Base-by-base conservation (phyloP, 2,888 invertebrate species). In the Drosophila mimica region DNA sequence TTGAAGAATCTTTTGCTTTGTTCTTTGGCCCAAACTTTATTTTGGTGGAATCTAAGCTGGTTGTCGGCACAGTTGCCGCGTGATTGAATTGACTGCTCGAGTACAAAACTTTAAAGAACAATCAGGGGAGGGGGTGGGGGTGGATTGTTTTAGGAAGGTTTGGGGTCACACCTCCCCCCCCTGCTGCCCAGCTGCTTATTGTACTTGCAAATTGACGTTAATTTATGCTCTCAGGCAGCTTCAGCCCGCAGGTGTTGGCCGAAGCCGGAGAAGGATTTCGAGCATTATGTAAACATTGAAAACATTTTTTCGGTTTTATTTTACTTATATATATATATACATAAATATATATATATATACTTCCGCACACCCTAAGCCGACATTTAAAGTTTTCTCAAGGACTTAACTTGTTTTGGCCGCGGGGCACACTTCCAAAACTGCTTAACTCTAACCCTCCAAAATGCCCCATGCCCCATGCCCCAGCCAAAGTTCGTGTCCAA, bases 51-150 rank as follows among this genome's bases (percentile, higher is more conserved):
- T 61, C 36, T 25, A 48, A 17, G 20, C n/a, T 38, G 57, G 28
- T 25, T 43, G 63, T 68, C 59, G 59, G 38, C 49, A 63, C 73
- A 66, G 74, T 67, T 65, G 65, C 65, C 57, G 61, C 62, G 74
- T 83, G 81, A 83, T 90, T 86, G 87, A 85, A 90, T 89, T 74
- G 81, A 90, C 73, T 71, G 67, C 58, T 51, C 53, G 48, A 36
- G 57, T 58, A 59, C 52, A 57, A 61, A 79, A 82, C 86, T 83
- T 83, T 70, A 82, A 85, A 74, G 82, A 76, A 70, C 75, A 83
- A 74, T 73, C 78, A 17, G 17, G 38, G 17, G 38, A 17, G 0
- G 8, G 8, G 17, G 17, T 25, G 38, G 38, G 8, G 8, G 8
- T 38, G 53, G 25, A 25, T 25, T 25, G 25, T 25, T 25, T 25